A percentile compares a stretch with the other conserved stretches of the same genome.
These are phyloP conservation scores for Melinopterus prodromus DNA, from an alignment of 2,888 invertebrate genomes.

Conservation along the genomic window DNA sequence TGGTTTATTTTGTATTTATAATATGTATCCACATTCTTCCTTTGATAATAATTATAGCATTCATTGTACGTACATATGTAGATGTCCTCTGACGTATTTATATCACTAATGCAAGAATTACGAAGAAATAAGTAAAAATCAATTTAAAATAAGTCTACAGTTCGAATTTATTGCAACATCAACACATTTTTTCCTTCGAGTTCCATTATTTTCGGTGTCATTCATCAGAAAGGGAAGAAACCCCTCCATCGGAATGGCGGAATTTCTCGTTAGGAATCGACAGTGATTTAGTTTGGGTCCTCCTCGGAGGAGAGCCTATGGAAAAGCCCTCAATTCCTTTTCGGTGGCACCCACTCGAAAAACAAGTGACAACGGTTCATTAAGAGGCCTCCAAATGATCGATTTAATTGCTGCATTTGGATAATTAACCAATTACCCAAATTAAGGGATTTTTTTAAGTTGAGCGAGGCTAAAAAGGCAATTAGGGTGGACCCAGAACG, in stretches of 20 bases:
- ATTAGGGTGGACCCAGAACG: neutral
- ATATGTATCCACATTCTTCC: no score
- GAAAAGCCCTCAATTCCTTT: neutral
- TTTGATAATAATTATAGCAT: no score
- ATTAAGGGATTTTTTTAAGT: neutral
- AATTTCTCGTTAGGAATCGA: slow-evolving; percentile 4
- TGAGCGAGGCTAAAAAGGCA: slow-evolving; percentile 4
- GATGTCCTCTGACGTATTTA: no score
- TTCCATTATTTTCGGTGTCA: neutral
- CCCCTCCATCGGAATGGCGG: neutral
- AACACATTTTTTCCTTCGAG: neutral
- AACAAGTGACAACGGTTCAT: slow-evolving; percentile 4
- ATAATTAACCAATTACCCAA: neutral
- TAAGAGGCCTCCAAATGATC: neutral
- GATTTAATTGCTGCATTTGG: neutral
- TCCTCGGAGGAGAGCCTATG: neutral
- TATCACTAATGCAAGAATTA: no score
- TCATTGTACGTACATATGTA: no score
- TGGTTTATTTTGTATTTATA: no score
- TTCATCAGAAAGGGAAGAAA: neutral
- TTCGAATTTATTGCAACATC: neutral
- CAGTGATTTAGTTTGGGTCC: slow-evolving; percentile 4
- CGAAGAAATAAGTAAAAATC: neutral
- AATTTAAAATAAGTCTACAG: neutral
- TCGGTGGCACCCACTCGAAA: neutral